phyloP scores from a whole-genome alignment of 2,797 vertebrate genomes.

The Champsocephalus esox region DNA sequence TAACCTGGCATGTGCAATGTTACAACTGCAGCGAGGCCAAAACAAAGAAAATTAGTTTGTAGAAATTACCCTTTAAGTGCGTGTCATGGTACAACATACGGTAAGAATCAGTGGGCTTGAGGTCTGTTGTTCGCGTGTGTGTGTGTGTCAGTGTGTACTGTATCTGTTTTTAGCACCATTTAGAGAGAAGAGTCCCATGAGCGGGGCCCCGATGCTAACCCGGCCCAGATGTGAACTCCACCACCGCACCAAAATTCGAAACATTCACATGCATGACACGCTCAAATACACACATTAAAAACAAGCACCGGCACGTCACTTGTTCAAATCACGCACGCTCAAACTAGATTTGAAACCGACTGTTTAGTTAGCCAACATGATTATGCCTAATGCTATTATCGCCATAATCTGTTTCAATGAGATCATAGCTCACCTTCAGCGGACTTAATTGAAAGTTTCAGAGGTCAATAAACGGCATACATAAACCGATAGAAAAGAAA shows the following conservation, averaged over 20 bases:
- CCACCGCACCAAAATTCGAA: constrained; percentile 48
- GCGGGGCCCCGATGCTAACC: constrained; percentile 71
- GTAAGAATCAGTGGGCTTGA: constrained; percentile 44
- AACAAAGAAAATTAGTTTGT: constrained; percentile 30
- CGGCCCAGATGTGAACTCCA: constrained; percentile 78
- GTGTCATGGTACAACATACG: constrained; percentile 47
- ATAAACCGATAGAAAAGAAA: constrained; percentile 42
- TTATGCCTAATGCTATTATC: constrained; percentile 64
- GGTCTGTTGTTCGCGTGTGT: constrained; percentile 7
- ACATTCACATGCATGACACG: constrained; percentile 33
- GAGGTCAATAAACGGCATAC: constrained; percentile 35
- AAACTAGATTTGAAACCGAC: constrained; percentile 44
- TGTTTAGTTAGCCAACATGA: constrained; percentile 55
- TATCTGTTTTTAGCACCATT: constrained; percentile 78
- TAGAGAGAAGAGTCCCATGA: constrained; percentile 67
- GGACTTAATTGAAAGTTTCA: constrained; percentile 49
- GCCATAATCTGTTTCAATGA: constrained; percentile 48
- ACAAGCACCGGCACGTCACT: constrained; percentile 50
- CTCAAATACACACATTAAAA: constrained; percentile 34
- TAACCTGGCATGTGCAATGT: not conserved
- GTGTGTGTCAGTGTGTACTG: constrained; percentile 18
- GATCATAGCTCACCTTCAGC: constrained; percentile 64
- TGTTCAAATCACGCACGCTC: constrained; percentile 47
- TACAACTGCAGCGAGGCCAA: constrained; percentile 7
- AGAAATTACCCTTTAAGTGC: constrained; percentile 44